Percentiles rank a stretch among this genome's conserved stretches.
These are phyloP conservation scores for Lasiommata megera DNA, from an alignment of 2,888 invertebrate species.

Conservation along the genomic window DNA sequence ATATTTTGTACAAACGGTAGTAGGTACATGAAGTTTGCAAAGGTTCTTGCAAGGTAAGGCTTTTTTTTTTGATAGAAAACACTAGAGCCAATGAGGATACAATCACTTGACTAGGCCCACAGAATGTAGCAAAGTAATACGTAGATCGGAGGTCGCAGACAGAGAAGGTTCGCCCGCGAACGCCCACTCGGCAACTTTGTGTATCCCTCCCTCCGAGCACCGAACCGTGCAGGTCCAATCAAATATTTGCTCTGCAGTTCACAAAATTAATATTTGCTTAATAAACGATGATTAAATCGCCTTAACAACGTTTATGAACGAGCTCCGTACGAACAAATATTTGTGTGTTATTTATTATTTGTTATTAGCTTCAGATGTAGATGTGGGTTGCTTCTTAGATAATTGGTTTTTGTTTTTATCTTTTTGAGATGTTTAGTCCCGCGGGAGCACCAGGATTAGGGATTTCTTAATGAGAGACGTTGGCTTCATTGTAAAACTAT, in stretches of 20 bases:
- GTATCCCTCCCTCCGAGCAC: conserved; percentile 27
- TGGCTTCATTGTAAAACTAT: no score
- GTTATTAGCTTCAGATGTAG: conserved; percentile 7
- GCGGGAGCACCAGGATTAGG: no score
- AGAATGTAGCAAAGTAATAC: no score
- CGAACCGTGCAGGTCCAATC: conserved; percentile 44
- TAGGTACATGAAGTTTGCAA: no score
- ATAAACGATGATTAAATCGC: conserved; percentile 50
- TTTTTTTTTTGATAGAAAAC: no score
- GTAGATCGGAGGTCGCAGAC: not conserved
- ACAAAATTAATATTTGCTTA: conserved; percentile 66
- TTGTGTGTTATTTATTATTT: conserved; percentile 23
- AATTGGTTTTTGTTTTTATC: not conserved
- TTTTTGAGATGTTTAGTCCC: no score
- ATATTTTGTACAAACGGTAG: no score
- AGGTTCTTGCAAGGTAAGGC: no score
- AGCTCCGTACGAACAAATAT: conserved; percentile 30
- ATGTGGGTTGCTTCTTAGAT: not conserved
- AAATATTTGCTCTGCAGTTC: conserved; percentile 63
- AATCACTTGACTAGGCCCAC: no score
- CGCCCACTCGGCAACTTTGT: conserved; percentile 29
- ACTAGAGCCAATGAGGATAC: no score
- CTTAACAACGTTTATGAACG: conserved; percentile 38
- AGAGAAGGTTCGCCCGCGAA: conserved; percentile 5
- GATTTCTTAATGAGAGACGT: no score